phyloP scores from a whole-genome alignment of 2,797 vertebrate genomes.

The Oreortyx pictus region DNA sequence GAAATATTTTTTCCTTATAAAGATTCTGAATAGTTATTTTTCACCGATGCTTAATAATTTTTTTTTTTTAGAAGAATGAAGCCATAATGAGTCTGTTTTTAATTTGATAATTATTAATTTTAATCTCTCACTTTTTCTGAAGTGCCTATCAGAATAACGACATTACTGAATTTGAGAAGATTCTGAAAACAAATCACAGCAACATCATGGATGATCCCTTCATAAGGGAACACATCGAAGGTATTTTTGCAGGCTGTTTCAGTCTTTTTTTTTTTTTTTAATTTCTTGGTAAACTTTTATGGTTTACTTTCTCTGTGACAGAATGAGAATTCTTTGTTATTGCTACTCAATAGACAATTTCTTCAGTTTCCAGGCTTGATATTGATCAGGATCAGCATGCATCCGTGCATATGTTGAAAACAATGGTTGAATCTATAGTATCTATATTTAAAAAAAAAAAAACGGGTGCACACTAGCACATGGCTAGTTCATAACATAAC shows the following conservation, averaged over 20 bases:
- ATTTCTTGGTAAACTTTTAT: background rate
- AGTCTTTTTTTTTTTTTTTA: background rate
- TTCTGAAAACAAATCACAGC: conserved; percentile 99
- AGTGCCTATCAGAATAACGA: conserved; percentile 99
- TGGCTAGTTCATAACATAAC: background rate
- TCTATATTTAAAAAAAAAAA: background rate
- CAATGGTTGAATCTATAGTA: background rate
- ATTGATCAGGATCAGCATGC: background rate
- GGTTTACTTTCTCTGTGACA: background rate
- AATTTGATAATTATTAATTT: conserved; percentile 33
- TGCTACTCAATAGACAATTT: background rate
- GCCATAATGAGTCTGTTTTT: conserved; percentile 3
- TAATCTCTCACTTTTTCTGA: conserved; percentile 28
- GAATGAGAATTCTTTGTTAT: background rate
- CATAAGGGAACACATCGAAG: conserved; percentile 99
- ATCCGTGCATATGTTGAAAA: background rate
- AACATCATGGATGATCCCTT: conserved; percentile 99
- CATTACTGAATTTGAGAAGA: conserved; percentile 99
- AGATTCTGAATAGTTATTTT: background rate
- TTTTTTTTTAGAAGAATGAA: background rate
- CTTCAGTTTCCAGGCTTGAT: background rate
- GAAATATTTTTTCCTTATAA: background rate
- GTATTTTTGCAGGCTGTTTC: conserved; percentile 73
- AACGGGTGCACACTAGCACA: background rate
- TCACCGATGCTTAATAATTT: background rate